Evolutionary conservation across 2,888 invertebrate species (phyloP).

Genomic region (Cremastobaeus sp.): DNA sequence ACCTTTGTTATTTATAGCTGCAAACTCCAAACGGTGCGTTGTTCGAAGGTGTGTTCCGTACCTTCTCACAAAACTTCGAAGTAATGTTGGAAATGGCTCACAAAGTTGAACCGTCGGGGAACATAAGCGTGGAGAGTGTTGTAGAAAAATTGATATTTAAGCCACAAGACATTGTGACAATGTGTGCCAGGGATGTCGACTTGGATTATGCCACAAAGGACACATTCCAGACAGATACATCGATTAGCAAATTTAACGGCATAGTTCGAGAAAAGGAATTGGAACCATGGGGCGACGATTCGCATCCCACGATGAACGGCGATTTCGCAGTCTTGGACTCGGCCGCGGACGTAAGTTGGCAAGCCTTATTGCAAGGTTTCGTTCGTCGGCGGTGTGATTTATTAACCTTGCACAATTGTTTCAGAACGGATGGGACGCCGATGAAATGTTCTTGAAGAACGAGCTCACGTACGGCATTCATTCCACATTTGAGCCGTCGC

Average conservation of each 20-base stretch:
- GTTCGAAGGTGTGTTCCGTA: slow-evolving; percentile 94
- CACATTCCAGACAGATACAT: slow-evolving; percentile 92
- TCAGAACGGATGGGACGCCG: slow-evolving; percentile 95
- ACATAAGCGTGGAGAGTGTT: slow-evolving; percentile 84
- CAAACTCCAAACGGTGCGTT: slow-evolving; percentile 90
- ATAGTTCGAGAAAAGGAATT: slow-evolving; percentile 85
- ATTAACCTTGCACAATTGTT: slow-evolving; percentile 29
- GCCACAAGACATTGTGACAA: slow-evolving; percentile 89
- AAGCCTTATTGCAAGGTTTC: too few species aligned
- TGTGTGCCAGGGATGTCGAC: slow-evolving; percentile 91
- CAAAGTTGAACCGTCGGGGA: slow-evolving; percentile 85
- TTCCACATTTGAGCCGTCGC: slow-evolving; percentile 93
- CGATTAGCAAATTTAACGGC: slow-evolving; percentile 93
- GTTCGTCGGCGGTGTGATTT: not conserved
- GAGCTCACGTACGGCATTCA: slow-evolving; percentile 94
- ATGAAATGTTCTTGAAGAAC: slow-evolving; percentile 98
- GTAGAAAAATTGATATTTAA: slow-evolving; percentile 91
- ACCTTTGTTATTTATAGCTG: slow-evolving; percentile 77
- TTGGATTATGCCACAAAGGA: slow-evolving; percentile 93
- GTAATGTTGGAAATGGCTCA: slow-evolving; percentile 93
- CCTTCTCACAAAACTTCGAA: slow-evolving; percentile 93
- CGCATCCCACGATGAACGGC: slow-evolving; percentile 80
- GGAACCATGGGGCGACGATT: slow-evolving; percentile 96
- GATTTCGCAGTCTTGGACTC: slow-evolving; percentile 85
- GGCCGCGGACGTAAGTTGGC: slow-evolving; percentile 79